Percentiles rank a stretch among this genome's conserved stretches.
Evolutionary conservation across 2,888 invertebrate genomes (phyloP).

Genomic region (Eupithecia tripunctaria): DNA sequence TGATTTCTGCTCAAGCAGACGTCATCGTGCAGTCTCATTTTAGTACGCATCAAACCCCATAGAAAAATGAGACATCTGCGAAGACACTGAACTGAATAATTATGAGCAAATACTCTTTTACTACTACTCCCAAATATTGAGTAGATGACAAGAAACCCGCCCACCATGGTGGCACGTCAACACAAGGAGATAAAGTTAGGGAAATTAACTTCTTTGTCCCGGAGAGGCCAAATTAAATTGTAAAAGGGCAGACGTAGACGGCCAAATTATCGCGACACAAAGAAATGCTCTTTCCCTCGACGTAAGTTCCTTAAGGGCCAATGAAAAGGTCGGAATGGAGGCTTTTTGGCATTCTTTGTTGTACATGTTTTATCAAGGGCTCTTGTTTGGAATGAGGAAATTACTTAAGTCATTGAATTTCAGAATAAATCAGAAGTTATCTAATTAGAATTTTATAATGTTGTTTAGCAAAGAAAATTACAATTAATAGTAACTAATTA

Average conservation of each 20-base stretch:
- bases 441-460: not conserved
- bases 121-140: not conserved
- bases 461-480: not conserved
- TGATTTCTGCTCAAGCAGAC: too few species aligned
- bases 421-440: not conserved
- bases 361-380: slow-evolving; percentile 8
- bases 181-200: slow-evolving; percentile 4
- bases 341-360: slow-evolving; percentile 1
- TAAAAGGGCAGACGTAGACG: slow-evolving; percentile 3
- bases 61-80: not conserved
- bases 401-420: not conserved
- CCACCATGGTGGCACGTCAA: not conserved
- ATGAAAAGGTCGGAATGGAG: not conserved
- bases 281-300: slow-evolving; percentile 12
- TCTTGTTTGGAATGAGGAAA: not conserved
- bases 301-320: not conserved
- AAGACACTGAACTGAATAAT: not conserved
- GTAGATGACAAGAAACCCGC: not conserved
- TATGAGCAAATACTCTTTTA: not conserved
- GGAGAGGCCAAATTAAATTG: slow-evolving; percentile 9
- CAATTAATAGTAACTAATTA: not conserved
- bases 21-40: too few species aligned
- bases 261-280: slow-evolving; percentile 8
- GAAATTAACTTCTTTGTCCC: slow-evolving; percentile 20
- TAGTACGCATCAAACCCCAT: too few species aligned